Evolutionary conservation across 2,888 invertebrate genomes (phyloP).

Genomic region (Mesorhabditis belari): DNA sequence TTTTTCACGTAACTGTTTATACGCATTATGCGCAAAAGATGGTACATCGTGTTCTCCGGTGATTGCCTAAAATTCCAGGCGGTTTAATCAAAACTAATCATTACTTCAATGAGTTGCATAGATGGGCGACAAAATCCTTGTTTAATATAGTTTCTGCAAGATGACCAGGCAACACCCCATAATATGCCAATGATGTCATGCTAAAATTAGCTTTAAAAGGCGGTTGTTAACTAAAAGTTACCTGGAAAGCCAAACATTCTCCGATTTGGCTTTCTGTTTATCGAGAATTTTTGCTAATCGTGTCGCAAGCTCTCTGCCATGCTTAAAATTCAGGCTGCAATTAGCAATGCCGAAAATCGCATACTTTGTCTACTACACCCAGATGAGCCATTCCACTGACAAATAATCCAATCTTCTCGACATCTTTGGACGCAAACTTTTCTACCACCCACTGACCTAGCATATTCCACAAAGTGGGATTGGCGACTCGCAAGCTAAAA

Average conservation of each 20-base stretch:
- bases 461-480: slow-evolving; percentile 8
- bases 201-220: not conserved
- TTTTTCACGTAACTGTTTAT: not conserved
- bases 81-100: too few species aligned
- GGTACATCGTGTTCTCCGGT: too few species aligned
- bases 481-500: slow-evolving; percentile 10
- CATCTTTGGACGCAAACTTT: too few species aligned
- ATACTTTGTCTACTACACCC: too few species aligned
- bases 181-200: not conserved
- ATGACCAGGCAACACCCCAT: not conserved
- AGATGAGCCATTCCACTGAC: too few species aligned
- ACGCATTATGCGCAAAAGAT: too few species aligned
- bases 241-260: not conserved
- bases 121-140: not conserved
- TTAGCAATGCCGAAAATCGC: too few species aligned
- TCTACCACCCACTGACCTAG: slow-evolving; percentile 10
- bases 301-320: not conserved
- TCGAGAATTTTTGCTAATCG: not conserved
- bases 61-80: too few species aligned
- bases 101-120: too few species aligned
- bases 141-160: not conserved
- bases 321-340: too few species aligned
- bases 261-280: not conserved
- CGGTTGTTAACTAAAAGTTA: not conserved
- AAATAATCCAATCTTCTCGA: too few species aligned